A percentile compares a stretch with the other conserved stretches of the same genome.
Conservation (phyloP, 2,113 vertebrate genomes). For the Petromus typicus region DNA sequence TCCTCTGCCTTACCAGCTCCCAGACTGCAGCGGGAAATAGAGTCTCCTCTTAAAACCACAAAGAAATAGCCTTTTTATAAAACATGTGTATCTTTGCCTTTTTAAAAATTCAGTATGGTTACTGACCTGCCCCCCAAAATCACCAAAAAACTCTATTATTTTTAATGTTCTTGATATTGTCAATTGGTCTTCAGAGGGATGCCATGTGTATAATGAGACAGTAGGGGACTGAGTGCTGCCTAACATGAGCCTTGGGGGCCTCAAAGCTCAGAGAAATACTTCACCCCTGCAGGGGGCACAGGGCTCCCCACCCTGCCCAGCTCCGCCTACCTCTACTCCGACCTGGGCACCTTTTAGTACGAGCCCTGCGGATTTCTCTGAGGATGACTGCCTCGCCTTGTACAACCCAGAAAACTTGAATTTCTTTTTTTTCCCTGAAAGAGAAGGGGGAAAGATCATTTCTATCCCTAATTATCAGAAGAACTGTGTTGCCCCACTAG, state of each 20-base stretch:
- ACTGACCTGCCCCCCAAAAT: constrained; percentile 83
- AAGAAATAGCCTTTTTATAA: constrained; percentile 79
- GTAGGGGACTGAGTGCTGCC: constrained; percentile 64
- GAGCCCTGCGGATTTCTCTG: constrained; percentile 34
- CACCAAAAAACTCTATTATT: constrained; percentile 78
- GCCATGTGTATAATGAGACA: constrained; percentile 81
- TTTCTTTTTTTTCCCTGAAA: constrained; percentile 44
- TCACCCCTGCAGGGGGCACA: fast-evolving
- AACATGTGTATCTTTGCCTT: constrained; percentile 74
- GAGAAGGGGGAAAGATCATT: background rate
- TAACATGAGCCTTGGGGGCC: background rate
- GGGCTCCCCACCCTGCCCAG: background rate
- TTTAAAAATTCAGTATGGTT: constrained; percentile 74
- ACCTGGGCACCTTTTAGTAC: background rate
- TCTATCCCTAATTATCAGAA: constrained; percentile 16
- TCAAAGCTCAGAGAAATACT: constrained; percentile 23
- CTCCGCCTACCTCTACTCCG: background rate
- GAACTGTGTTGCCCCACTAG: constrained; percentile 79
- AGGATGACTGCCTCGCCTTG: constrained; percentile 69
- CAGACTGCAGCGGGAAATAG: constrained; percentile 63
- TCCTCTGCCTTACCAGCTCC: constrained; percentile 84
- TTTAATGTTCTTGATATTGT: constrained; percentile 74
- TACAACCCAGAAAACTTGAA: constrained; percentile 84
- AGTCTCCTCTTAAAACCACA: constrained; percentile 59
- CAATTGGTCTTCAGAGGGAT: constrained; percentile 73